These are phyloP conservation scores for Menidia beryllina DNA, from an alignment of 2,113 vertebrate species.

Conservation along the genomic window DNA sequence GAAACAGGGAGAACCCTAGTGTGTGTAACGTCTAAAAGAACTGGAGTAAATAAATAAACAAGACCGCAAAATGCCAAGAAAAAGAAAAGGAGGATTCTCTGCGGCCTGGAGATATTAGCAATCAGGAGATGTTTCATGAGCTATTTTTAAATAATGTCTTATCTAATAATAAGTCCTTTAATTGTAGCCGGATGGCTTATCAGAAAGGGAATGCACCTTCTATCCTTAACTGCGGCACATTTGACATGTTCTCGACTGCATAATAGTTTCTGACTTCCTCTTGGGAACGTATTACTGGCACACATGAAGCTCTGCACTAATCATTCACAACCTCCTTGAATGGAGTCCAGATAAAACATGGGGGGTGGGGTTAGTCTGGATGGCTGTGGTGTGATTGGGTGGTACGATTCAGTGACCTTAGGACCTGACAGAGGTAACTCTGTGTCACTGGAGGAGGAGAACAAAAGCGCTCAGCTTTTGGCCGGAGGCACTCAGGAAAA, in stretches of 20 bases:
- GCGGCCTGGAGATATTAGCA: not conserved
- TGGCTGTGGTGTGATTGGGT: constrained; percentile 54
- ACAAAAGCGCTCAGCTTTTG: constrained; percentile 53
- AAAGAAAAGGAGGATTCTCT: not conserved
- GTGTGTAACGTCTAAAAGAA: not conserved
- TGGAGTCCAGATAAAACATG: not conserved
- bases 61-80: not conserved
- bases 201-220: not conserved
- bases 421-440: constrained; percentile 37
- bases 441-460: constrained; percentile 33
- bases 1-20: not conserved
- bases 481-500: constrained; percentile 56
- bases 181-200: not conserved
- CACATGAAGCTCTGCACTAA: not conserved
- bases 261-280: not conserved
- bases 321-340: constrained; percentile 3
- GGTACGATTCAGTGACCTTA: constrained; percentile 57
- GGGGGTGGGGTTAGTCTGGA: not conserved
- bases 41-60: not conserved
- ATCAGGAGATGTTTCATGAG: not conserved
- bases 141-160: not conserved
- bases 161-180: not conserved
- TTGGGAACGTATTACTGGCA: not conserved
- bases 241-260: not conserved
- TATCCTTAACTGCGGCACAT: not conserved